These are phyloP conservation scores for Pocillopora verrucosa DNA, from an alignment of 64 coral and sea anemone species.

Conservation along the genomic window DNA sequence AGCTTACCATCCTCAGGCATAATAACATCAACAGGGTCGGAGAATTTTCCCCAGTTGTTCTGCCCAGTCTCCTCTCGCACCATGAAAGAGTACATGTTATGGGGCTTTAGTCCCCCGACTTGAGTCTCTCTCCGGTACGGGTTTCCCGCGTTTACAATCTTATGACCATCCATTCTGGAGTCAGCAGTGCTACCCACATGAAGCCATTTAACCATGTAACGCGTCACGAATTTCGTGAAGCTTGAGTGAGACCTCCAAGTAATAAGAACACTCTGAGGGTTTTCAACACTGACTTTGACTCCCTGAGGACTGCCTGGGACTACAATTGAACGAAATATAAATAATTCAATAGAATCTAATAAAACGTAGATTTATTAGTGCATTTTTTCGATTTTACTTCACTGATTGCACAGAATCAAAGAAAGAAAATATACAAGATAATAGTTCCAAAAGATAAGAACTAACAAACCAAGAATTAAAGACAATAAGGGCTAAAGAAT, in stretches of 20 bases:
- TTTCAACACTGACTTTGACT: conserved; percentile 44
- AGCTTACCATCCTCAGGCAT: conserved; percentile 89
- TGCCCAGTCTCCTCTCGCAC: conserved; percentile 65
- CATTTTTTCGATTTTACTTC: too few relatives aligned
- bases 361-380: too few relatives aligned
- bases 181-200: conserved; percentile 41
- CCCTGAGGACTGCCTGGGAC: conserved; percentile 38
- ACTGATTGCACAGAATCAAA: not conserved
- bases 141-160: conserved; percentile 52
- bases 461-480: too few relatives aligned
- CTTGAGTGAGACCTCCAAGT: conserved; percentile 56
- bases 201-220: conserved; percentile 87
- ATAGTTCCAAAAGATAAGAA: too few relatives aligned
- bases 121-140: conserved; percentile 45
- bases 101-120: conserved; percentile 62
- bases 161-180: conserved; percentile 56
- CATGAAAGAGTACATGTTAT: conserved; percentile 75
- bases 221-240: conserved; percentile 1
- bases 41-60: conserved; percentile 67
- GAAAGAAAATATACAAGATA: not conserved
- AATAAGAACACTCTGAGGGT: conserved; percentile 62
- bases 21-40: conserved; percentile 56
- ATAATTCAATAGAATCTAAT: too few relatives aligned
- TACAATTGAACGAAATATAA: conserved; percentile 1
- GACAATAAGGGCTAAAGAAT: too few relatives aligned